Conservation (phyloP, 2,888 invertebrate genomes). For the Synergus japonicus region DNA sequence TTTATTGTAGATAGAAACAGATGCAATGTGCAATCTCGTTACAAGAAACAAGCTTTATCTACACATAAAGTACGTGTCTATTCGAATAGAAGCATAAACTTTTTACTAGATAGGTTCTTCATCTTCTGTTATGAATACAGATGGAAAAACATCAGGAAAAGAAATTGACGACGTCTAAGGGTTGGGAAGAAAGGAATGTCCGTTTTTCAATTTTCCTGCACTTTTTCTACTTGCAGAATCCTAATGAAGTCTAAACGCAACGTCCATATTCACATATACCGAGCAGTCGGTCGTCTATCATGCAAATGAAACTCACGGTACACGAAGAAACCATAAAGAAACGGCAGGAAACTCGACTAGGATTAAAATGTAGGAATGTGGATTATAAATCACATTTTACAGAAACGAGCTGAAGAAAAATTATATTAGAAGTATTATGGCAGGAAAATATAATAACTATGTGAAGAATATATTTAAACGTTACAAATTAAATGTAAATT, state of each 20-base stretch:
- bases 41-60: slow-evolving; percentile 4
- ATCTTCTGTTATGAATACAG: slow-evolving; percentile 23
- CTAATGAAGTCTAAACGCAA: slow-evolving; percentile 13
- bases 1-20: not conserved
- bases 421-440: not conserved
- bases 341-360: slow-evolving; percentile 11
- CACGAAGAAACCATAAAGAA: slow-evolving; percentile 35
- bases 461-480: not conserved
- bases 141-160: not conserved
- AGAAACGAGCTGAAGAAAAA: not conserved
- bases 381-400: not conserved
- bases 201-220: slow-evolving; percentile 23
- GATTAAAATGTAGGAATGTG: slow-evolving; percentile 22
- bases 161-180: not conserved
- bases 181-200: not conserved
- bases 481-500: not conserved
- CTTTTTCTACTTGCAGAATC: slow-evolving; percentile 20
- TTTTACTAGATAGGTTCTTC: slow-evolving; percentile 26
- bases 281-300: slow-evolving; percentile 12
- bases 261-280: slow-evolving; percentile 13
- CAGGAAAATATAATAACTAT: not conserved
- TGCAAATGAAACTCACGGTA: slow-evolving; percentile 37
- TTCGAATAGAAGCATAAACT: slow-evolving; percentile 2
- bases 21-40: slow-evolving; percentile 11
- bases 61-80: slow-evolving; percentile 18